Evolutionary conservation across 2,113 vertebrate genomes (phyloP).

Genomic region (Tamias sibiricus): DNA sequence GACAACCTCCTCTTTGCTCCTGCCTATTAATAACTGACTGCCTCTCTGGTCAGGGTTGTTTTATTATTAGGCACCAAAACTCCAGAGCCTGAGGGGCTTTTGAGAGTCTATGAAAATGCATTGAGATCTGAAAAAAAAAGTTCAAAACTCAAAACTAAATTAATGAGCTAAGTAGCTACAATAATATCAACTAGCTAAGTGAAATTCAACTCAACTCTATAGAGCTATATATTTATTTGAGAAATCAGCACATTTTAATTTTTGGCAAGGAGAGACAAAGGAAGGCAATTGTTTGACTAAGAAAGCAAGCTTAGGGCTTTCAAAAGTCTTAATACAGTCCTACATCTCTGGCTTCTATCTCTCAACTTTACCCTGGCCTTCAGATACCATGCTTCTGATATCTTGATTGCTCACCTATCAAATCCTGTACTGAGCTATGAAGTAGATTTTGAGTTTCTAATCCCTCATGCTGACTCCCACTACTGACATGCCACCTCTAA

Average conservation of each 20-base stretch:
- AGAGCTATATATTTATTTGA: background rate
- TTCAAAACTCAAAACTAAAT: conserved; percentile 25
- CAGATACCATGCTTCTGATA: background rate
- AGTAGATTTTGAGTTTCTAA: background rate
- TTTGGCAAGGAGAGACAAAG: background rate
- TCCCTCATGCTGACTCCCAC: background rate
- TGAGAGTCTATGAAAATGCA: background rate
- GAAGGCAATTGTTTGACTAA: background rate
- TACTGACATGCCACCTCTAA: background rate
- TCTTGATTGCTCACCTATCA: background rate
- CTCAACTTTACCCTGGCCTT: background rate
- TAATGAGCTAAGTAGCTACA: background rate
- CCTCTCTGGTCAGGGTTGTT: background rate
- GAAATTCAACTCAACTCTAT: background rate
- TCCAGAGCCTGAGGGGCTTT: background rate
- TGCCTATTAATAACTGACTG: background rate
- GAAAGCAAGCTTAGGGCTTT: background rate
- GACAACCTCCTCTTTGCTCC: background rate
- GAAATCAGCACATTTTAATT: background rate
- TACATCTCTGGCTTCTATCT: background rate
- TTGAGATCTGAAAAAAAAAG: background rate
- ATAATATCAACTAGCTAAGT: background rate
- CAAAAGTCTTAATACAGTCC: background rate
- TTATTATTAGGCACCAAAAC: background rate
- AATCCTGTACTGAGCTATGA: background rate